A percentile compares a stretch with the other conserved stretches of the same genome.
phyloP scores from a whole-genome alignment of 1,140 invertebrate genomes.

The Lamellibrachia luymesi region DNA sequence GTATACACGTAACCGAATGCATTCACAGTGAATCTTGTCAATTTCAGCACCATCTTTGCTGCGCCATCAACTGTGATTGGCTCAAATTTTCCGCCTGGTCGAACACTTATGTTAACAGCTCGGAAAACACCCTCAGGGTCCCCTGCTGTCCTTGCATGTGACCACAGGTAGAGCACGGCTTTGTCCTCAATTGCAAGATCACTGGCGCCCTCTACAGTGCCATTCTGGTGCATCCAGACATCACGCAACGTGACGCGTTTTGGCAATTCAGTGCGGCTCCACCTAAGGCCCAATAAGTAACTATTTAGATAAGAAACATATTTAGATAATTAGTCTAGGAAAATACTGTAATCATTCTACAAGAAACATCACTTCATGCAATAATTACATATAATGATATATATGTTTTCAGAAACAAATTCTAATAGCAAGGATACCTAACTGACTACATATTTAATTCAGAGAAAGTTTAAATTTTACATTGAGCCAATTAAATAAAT shows the following conservation, averaged over 20 bases:
- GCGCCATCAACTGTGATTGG: constrained; percentile 30
- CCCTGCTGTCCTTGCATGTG: constrained; percentile 36
- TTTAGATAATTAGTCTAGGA: background rate
- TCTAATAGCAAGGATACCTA: too few relatives aligned
- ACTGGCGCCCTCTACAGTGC: constrained; percentile 36
- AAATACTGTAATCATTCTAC: background rate
- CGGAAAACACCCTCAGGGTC: constrained; percentile 30
- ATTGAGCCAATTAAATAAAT: too few relatives aligned
- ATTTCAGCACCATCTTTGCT: constrained; percentile 31
- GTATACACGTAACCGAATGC: constrained; percentile 40
- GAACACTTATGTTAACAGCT: constrained; percentile 37
- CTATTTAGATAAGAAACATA: background rate
- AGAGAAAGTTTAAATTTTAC: too few relatives aligned
- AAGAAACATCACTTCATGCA: background rate
- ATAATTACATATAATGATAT: too few relatives aligned
- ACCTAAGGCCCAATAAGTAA: constrained; percentile 19
- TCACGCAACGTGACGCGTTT: constrained; percentile 36
- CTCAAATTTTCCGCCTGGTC: constrained; percentile 43
- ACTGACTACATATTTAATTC: too few relatives aligned
- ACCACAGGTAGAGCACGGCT: constrained; percentile 42
- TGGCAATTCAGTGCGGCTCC: constrained; percentile 35
- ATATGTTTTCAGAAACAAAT: too few relatives aligned
- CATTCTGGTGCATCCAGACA: constrained; percentile 43
- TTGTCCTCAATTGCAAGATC: constrained; percentile 40
- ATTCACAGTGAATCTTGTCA: constrained; percentile 37